phyloP scores from a whole-genome alignment of 2,797 vertebrate genomes.

The Sphaeramia orbicularis region DNA sequence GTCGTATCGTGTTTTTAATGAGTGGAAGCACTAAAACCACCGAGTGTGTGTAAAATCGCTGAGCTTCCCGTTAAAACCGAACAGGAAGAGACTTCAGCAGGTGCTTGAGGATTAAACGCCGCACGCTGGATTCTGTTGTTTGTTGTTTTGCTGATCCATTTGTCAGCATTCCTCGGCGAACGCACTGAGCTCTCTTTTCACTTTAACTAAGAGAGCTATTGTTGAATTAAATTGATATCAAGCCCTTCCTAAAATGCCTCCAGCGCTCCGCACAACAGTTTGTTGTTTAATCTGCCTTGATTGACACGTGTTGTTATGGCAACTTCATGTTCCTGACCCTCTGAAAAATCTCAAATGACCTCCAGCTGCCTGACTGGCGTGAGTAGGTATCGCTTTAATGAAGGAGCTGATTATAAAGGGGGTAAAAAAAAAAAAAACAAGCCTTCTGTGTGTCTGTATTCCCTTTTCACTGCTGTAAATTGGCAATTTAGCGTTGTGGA shows the following conservation, averaged over 20 bases:
- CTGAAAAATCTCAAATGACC: conserved; percentile 42
- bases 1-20: conserved; percentile 12
- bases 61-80: conserved; percentile 17
- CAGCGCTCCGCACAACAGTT: conserved; percentile 14
- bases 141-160: conserved; percentile 33
- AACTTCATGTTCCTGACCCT: conserved; percentile 34
- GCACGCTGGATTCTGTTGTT: conserved; percentile 19
- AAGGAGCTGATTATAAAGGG: conserved; percentile 72
- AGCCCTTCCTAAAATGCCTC: conserved; percentile 11
- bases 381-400: conserved; percentile 54
- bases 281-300: conserved; percentile 37
- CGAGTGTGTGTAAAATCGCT: conserved; percentile 17
- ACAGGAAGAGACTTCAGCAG: conserved; percentile 14
- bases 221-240: conserved; percentile 12
- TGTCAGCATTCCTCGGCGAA: conserved; percentile 33
- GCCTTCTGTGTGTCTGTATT: conserved; percentile 56
- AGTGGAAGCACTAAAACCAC: conserved; percentile 8
- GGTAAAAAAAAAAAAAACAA: too few relatives aligned
- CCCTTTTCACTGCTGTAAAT: conserved; percentile 64
- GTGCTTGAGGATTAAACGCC: conserved; percentile 27
- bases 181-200: conserved; percentile 30
- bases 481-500: conserved; percentile 76
- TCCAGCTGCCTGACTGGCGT: conserved; percentile 40
- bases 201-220: conserved; percentile 19
- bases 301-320: conserved; percentile 57